A percentile compares a stretch with the other conserved stretches of the same genome.
Conservation (phyloP, 2,888 invertebrate genomes). For the Rutpela maculata region DNA sequence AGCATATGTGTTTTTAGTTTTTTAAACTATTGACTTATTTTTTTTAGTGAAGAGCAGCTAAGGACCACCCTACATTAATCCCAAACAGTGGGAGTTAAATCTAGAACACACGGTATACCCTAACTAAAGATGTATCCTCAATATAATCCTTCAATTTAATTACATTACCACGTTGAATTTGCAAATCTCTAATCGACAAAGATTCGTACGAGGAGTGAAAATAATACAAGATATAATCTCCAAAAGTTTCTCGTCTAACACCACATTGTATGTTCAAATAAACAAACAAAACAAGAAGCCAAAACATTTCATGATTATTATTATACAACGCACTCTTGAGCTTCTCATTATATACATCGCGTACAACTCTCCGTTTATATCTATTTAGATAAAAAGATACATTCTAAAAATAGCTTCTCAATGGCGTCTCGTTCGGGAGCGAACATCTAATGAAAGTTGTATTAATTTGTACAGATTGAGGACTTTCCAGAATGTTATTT, state of each 20-base stretch:
- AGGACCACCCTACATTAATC: no score
- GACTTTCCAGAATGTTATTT: background rate
- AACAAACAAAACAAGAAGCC: conserved; percentile 3
- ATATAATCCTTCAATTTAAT: background rate
- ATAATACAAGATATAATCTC: background rate
- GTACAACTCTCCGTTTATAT: conserved; percentile 24
- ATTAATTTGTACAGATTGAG: background rate
- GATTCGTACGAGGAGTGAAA: background rate
- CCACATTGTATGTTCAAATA: background rate
- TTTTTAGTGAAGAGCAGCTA: no score
- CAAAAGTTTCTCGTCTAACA: background rate
- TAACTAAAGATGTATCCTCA: background rate
- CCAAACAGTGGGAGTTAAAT: no score
- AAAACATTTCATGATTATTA: background rate
- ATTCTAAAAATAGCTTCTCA: conserved; percentile 25
- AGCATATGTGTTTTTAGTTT: no score
- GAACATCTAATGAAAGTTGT: background rate
- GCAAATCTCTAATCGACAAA: background rate
- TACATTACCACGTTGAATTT: background rate
- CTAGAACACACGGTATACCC: no score
- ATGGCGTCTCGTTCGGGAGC: background rate
- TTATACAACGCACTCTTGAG: conserved; percentile 1
- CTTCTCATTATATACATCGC: background rate
- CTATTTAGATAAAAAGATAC: conserved; percentile 35
- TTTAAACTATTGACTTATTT: no score